phyloP scores from a whole-genome alignment of 1,140 invertebrate species.

The Scaptomyza hsui region DNA sequence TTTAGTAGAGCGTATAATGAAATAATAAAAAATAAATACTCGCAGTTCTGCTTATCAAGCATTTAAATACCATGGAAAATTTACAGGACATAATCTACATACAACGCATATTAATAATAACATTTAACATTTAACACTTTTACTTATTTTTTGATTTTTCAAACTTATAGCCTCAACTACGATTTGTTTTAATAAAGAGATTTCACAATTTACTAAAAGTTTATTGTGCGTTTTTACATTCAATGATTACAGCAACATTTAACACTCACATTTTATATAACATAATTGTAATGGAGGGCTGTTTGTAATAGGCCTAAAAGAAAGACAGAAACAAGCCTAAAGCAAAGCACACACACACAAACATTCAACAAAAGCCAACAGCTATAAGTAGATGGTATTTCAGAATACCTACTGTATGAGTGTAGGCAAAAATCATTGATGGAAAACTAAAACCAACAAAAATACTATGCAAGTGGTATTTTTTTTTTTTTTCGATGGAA shows the following conservation, averaged over 20 bases:
- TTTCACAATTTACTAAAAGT: constrained; percentile 50
- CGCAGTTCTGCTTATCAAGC: neutral
- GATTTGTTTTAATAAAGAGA: constrained; percentile 42
- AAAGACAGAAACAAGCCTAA: constrained; percentile 7
- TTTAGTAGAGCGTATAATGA: constrained; percentile 11
- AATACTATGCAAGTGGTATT: neutral
- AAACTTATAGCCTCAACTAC: no score
- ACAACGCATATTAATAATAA: no score
- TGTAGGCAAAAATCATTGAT: constrained; percentile 13
- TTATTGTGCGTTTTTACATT: constrained; percentile 46
- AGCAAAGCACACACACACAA: constrained; percentile 8
- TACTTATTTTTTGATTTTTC: no score
- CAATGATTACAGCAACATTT: constrained; percentile 52
- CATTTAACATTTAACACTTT: no score
- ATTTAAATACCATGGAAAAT: neutral
- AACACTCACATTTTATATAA: constrained; percentile 37
- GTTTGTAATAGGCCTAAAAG: constrained; percentile 6
- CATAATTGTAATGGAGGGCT: constrained; percentile 23
- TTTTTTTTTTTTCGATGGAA: constrained; percentile 8
- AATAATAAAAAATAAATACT: neutral
- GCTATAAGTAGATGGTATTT: neutral
- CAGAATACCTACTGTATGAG: neutral
- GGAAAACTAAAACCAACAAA: neutral
- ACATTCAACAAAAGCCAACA: constrained; percentile 5
- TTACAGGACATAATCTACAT: no score